Evolutionary conservation across 2,888 invertebrate genomes (phyloP).

Genomic region (Drosophila anceps): DNA sequence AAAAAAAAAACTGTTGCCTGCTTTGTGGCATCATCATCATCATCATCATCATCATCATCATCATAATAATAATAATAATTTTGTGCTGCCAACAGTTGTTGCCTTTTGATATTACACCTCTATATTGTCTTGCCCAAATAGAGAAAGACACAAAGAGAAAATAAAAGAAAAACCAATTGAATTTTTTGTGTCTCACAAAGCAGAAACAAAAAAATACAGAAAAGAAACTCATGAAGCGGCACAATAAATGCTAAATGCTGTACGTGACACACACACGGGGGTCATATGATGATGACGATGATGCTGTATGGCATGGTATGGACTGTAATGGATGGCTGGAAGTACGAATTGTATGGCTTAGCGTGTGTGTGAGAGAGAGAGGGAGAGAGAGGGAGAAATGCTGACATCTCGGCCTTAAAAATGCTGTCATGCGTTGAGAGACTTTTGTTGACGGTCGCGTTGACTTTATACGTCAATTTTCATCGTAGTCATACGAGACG

Average conservation of each 20-base stretch:
- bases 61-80: conserved; percentile 16
- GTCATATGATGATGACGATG: conserved; percentile 41
- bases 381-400: conserved; percentile 7
- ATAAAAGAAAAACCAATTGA: conserved; percentile 61
- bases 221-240: conserved; percentile 57
- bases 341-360: conserved; percentile 1
- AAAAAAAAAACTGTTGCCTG: conserved; percentile 41
- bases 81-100: conserved; percentile 28
- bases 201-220: background rate
- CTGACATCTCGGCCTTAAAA: conserved; percentile 54
- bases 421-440: conserved; percentile 67
- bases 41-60: background rate
- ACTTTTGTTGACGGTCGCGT: conserved; percentile 65
- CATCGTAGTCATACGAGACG: conserved; percentile 34
- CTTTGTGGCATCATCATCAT: conserved; percentile 17
- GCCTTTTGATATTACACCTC: conserved; percentile 47
- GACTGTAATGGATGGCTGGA: conserved; percentile 7
- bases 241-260: conserved; percentile 77
- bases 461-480: conserved; percentile 81
- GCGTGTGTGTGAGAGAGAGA: background rate
- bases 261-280: conserved; percentile 67
- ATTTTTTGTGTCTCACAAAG: conserved; percentile 50
- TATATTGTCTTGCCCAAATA: conserved; percentile 14
- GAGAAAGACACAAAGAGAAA: conserved; percentile 26
- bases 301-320: conserved; percentile 19